phyloP scores from a whole-genome alignment of 1,140 invertebrate species.

The Oscheius sp. region DNA sequence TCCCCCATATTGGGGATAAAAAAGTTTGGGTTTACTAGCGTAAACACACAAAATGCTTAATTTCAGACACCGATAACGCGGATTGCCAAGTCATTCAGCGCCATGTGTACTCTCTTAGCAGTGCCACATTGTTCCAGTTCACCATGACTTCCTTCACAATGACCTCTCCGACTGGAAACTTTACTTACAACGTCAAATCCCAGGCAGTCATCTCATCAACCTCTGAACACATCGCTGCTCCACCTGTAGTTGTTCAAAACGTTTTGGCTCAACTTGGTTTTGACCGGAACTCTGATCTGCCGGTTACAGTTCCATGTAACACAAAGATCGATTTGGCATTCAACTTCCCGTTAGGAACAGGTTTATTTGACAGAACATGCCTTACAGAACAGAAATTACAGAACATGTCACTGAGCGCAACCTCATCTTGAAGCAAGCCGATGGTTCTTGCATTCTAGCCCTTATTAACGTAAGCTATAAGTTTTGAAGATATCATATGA shows the following conservation, averaged over 20 bases:
- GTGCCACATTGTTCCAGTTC: neutral
- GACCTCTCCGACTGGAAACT: neutral
- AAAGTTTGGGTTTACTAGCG: no score
- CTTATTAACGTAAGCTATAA: neutral
- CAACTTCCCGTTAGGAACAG: neutral
- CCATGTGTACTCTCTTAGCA: neutral
- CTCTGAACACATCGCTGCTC: constrained; percentile 4
- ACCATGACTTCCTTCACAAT: neutral
- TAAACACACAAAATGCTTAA: no score
- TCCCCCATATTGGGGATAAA: no score
- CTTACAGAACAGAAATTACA: neutral
- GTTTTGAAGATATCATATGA: no score
- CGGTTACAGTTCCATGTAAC: constrained; percentile 1
- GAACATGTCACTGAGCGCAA: neutral
- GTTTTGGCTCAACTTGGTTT: neutral
- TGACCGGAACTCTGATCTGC: neutral
- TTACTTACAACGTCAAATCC: neutral
- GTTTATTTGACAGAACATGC: neutral
- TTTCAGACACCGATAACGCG: neutral
- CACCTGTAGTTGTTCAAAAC: neutral
- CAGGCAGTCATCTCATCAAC: neutral
- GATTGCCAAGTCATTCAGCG: neutral
- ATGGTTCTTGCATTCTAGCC: neutral
- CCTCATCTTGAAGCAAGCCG: neutral
- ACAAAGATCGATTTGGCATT: neutral